Evolutionary conservation across 1,140 invertebrate genomes (phyloP).

Genomic region (Eueides isabella): DNA sequence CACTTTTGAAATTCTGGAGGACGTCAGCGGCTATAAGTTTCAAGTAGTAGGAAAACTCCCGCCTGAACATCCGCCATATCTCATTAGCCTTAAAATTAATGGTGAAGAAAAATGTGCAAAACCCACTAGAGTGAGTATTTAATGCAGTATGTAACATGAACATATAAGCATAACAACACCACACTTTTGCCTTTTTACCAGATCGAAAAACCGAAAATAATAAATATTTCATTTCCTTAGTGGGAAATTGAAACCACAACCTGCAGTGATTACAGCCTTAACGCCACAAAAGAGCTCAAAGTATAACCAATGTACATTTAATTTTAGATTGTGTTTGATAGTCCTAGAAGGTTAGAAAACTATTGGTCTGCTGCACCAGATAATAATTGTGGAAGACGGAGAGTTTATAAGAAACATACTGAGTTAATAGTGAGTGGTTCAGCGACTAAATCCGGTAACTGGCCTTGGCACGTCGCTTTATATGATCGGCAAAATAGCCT

Average conservation of each 20-base stretch:
- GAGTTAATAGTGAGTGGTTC: constrained; percentile 57
- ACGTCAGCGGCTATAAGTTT: constrained; percentile 8
- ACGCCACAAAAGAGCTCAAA: no score
- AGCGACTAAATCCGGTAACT: constrained; percentile 85
- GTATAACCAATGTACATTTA: no score
- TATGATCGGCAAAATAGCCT: constrained; percentile 86
- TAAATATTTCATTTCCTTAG: no score
- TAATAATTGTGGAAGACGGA: constrained; percentile 54
- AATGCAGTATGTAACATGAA: not conserved
- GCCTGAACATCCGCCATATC: constrained; percentile 29
- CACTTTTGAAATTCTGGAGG: not conserved
- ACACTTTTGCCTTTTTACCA: no score
- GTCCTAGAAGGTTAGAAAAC: not conserved
- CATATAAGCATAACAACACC: no score
- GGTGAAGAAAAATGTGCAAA: constrained; percentile 27
- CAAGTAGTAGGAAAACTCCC: constrained; percentile 4
- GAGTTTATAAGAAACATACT: constrained; percentile 46
- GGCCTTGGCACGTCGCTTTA: constrained; percentile 93
- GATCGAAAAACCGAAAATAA: no score
- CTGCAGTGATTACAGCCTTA: no score
- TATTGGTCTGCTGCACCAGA: constrained; percentile 33
- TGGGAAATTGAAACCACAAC: no score
- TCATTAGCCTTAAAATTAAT: constrained; percentile 30
- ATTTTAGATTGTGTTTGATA: not conserved
- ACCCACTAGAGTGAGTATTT: not conserved